Conservation (phyloP, 2,113 vertebrate genomes). For the Micronycteris hirsuta region DNA sequence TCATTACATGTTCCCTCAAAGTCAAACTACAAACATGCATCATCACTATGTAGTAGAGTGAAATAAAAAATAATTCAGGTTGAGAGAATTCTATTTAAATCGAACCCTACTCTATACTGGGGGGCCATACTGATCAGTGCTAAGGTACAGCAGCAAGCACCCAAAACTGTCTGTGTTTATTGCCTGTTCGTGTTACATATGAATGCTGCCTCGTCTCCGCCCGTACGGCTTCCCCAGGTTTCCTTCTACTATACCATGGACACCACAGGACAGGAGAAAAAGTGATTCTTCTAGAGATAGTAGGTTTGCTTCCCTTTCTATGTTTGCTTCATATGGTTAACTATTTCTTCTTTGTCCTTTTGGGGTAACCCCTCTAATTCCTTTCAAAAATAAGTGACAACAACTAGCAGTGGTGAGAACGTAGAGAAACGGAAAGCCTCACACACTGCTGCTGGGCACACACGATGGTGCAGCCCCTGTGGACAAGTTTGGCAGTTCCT, state of each 20-base stretch:
- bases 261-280: not conserved
- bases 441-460: not conserved
- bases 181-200: not conserved
- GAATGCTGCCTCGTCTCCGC: not conserved
- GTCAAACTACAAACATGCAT: not conserved
- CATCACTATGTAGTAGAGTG: not conserved
- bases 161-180: not conserved
- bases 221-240: not conserved
- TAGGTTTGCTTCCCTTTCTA: not conserved
- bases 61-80: not conserved
- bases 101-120: not conserved
- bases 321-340: not conserved
- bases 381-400: not conserved
- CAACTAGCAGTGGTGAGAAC: not conserved
- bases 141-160: not conserved
- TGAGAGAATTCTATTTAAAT: slow-evolving; percentile 15
- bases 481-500: not conserved
- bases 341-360: not conserved
- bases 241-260: not conserved
- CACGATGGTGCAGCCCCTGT: not conserved
- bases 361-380: not conserved
- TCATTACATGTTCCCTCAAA: not conserved
- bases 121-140: not conserved
- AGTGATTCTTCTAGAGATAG: not conserved
- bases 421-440: not conserved